A percentile compares a stretch with the other conserved stretches of the same genome.
phyloP scores from a whole-genome alignment of 2,888 invertebrate species.

The Metacarcinus magister region DNA sequence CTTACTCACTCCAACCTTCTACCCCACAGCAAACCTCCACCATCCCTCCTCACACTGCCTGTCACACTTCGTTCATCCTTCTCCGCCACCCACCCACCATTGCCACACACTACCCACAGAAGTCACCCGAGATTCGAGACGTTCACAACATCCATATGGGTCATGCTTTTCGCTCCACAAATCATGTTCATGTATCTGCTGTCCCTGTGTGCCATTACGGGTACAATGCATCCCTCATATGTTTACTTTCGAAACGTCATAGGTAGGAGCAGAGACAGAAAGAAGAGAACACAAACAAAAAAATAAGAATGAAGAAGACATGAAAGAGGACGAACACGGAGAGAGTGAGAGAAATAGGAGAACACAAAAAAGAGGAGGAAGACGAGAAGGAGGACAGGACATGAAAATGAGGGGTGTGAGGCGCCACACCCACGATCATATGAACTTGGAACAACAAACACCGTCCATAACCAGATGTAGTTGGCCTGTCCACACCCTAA shows the following conservation, averaged over 20 bases:
- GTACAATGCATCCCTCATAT: background rate
- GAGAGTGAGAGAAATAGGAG: background rate
- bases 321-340: background rate
- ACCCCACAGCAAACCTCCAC: background rate
- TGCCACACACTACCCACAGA: background rate
- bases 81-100: background rate
- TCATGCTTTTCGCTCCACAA: background rate
- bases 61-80: background rate
- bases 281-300: background rate
- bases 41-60: background rate
- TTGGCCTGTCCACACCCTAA: background rate
- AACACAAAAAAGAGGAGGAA: background rate
- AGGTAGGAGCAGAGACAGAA: background rate
- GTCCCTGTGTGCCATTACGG: background rate
- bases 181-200: background rate
- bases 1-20: background rate
- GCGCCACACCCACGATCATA: background rate
- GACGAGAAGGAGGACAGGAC: background rate
- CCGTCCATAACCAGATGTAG: background rate
- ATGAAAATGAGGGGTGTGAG: background rate
- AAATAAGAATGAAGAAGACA: background rate
- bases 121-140: background rate
- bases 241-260: background rate
- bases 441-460: constrained; percentile 3
- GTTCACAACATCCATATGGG: background rate